Conservation (phyloP, 2,113 vertebrate species). For the Steatornis caripensis region DNA sequence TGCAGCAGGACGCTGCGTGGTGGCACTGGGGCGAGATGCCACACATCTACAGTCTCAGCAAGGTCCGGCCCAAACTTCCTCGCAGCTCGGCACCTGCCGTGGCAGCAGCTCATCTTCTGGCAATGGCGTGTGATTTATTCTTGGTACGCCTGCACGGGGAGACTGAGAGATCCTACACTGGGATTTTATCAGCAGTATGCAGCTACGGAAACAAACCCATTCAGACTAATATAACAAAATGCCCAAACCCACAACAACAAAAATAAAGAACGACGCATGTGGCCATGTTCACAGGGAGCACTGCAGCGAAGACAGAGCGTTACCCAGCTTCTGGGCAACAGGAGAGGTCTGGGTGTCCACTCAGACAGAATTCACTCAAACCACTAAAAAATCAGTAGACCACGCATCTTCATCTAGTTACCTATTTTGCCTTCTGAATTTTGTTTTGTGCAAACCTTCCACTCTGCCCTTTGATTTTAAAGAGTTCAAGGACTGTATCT, state of each 20-base stretch:
- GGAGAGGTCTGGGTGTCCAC: background rate
- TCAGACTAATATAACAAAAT: conserved; percentile 17
- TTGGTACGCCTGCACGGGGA: background rate
- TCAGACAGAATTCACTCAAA: background rate
- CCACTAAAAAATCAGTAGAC: background rate
- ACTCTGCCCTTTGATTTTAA: background rate
- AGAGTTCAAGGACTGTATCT: background rate
- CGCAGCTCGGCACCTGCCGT: background rate
- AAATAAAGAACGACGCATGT: background rate
- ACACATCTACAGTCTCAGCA: background rate
- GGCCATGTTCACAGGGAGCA: background rate
- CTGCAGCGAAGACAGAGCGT: background rate
- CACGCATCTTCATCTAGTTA: background rate
- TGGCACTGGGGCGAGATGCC: background rate
- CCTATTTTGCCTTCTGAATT: background rate
- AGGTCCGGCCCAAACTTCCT: background rate
- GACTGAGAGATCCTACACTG: background rate
- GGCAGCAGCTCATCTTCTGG: background rate
- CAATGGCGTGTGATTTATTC: background rate
- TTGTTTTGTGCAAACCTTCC: background rate
- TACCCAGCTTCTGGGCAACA: background rate
- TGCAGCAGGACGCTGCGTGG: background rate
- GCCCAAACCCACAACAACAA: background rate
- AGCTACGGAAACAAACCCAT: conserved; percentile 52
- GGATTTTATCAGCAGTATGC: background rate